A percentile compares a stretch with the other conserved stretches of the same genome.
Evolutionary conservation across 2,113 vertebrate species (phyloP).

Genomic region (Anolis sagrei): DNA sequence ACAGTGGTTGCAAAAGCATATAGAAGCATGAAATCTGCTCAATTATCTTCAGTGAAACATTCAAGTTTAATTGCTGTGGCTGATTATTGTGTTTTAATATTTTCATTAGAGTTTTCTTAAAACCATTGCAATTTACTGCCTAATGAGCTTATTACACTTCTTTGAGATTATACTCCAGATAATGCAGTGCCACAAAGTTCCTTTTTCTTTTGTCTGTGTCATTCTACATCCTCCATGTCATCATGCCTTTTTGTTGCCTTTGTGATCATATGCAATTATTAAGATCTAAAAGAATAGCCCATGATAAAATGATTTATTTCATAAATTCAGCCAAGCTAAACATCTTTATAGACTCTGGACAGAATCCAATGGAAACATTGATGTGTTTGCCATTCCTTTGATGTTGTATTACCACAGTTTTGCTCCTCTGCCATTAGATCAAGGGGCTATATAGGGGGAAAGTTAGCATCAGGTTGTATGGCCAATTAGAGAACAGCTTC

Average conservation of each 20-base stretch:
- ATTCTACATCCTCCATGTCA: conserved; percentile 1
- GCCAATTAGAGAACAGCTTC: neutral
- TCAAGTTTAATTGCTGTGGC: conserved; percentile 22
- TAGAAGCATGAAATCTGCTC: neutral
- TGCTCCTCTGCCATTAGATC: neutral
- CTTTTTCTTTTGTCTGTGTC: neutral
- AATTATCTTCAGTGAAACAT: conserved; percentile 18
- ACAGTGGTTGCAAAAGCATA: neutral
- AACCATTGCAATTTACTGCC: conserved; percentile 47
- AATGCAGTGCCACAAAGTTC: conserved; percentile 2
- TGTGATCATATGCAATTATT: neutral
- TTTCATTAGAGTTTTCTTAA: conserved; percentile 40
- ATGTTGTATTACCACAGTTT: neutral
- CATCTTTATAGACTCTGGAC: neutral
- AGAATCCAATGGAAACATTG: neutral
- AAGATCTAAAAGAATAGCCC: neutral
- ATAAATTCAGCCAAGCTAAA: neutral
- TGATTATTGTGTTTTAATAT: conserved; percentile 15
- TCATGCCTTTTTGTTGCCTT: neutral
- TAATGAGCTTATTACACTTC: conserved; percentile 47
- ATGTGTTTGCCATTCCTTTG: neutral
- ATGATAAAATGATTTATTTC: neutral
- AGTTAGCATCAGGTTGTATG: neutral
- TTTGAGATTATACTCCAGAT: neutral
- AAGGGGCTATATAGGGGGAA: too few species aligned